A percentile compares a stretch with the other conserved stretches of the same genome.
These are phyloP conservation scores for Gila orcuttii DNA, from an alignment of 2,113 vertebrate species.

Conservation along the genomic window DNA sequence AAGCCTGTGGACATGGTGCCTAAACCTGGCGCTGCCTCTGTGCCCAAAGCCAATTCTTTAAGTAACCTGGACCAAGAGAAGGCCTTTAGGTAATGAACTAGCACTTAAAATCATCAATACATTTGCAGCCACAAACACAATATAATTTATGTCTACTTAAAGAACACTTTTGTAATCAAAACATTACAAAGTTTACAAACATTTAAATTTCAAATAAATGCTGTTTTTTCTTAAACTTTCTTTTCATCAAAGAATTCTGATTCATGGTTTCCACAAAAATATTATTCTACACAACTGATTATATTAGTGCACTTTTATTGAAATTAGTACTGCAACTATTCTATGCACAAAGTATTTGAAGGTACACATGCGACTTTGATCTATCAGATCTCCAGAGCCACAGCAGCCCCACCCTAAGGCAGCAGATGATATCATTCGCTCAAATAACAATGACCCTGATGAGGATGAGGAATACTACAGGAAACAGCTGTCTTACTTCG, in stretches of 20 bases:
- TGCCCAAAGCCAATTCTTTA: constrained; percentile 86
- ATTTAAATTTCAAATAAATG: background rate
- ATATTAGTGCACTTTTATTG: background rate
- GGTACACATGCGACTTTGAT: background rate
- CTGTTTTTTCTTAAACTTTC: background rate
- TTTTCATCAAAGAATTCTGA: background rate
- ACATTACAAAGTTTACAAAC: background rate
- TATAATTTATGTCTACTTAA: background rate
- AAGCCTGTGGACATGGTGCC: constrained; percentile 87
- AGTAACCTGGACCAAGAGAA: constrained; percentile 93
- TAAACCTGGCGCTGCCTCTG: constrained; percentile 80
- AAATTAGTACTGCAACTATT: background rate
- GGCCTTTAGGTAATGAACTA: constrained; percentile 82
- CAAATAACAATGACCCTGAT: constrained; percentile 90
- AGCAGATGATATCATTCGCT: constrained; percentile 88
- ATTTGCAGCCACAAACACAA: background rate
- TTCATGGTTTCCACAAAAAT: background rate
- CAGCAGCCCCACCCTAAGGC: constrained; percentile 86
- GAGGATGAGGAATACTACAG: constrained; percentile 96
- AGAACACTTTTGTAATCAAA: background rate
- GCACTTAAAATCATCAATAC: background rate
- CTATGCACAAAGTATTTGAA: background rate
- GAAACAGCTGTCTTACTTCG: constrained; percentile 95
- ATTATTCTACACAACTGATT: background rate
- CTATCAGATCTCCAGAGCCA: constrained; percentile 86